Base-by-base conservation (phyloP, 2,888 invertebrate species). In the Prenolepis imparis region DNA sequence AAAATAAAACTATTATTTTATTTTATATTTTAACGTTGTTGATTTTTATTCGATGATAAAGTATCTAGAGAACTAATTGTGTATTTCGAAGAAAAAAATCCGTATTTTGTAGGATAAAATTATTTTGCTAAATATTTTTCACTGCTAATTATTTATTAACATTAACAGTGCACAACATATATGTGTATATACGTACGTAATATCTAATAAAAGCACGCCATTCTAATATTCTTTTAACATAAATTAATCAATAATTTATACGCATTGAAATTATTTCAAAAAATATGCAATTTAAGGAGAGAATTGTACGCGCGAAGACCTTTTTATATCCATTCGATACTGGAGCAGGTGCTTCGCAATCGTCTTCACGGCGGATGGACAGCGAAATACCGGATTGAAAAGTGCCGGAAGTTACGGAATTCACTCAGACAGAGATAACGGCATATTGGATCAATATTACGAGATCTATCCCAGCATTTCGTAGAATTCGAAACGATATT, bases 381-480 rank as follows among this genome's bases (percentile, higher is more conserved):
- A 18, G 12, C 44, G 41, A 59, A 59, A 80, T 72, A 32, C 41
- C 24, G 32, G 21, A 70, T 70, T 59, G 72, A 44, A 72, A 66
- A 78, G 44, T 70, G 18, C 59, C 72, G 78, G 57, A 70, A 80
- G 72, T 80, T 80, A 44, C 36, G 41, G 24, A 72, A 80, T 80
- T 80, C 59, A 48, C 59, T 80, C 72, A 41, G 55, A 75, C 52
- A 28, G 12, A 52, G 4, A 81, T 77, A 81, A 64, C 81, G 48
- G 24, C 24, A 44, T 81, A 81, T 81, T 77, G 55, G 52, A 81
- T 81, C 52, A n/a, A 28, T 32, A 55, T 77, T 81, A 81, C n/a
- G 39, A 55, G 77, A 77, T 81, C 75, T 81, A 81, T 55, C 28
- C 11, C 44, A n/a, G 63, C 39, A 36, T 39, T 52, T 75, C 39